Evolutionary conservation across 2,888 invertebrate genomes (phyloP), one percentile per base, ranked within the genome.

Genomic region (Eueremaeus valkanovi): DNA sequence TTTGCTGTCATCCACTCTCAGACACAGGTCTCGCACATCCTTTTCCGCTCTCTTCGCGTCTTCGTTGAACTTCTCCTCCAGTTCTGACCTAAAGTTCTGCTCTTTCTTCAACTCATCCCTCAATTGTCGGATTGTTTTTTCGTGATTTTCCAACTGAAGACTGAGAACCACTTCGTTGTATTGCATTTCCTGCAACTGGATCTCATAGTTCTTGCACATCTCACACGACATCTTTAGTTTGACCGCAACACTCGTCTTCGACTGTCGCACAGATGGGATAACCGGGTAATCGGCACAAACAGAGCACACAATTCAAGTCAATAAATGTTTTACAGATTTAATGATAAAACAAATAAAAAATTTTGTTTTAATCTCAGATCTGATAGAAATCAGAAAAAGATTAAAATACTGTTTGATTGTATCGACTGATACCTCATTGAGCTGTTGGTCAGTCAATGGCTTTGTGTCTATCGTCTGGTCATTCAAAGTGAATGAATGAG

Each of bases 121-220:
- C 76, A 88, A 88, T 73, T 87, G 85, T 76, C 88, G 87, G 0
- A 88, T 83, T 74, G 87, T 85, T 78, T 87, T 87, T 78, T 88
- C 82, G 13, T 81, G 75, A 5, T 81, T 79, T 18, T 79, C 78
- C 63, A 82, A 77, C 80, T 83, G 81, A 76, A 83, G 81, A 78
- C 82, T 79, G 73, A 82, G 75, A 75, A 82, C 81, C 63, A 80
- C 83, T 76, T 86, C 86, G 74, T 79, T 80, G 77, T 83, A 81
- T 80, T 95, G 93, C 79, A 92, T 88, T 77, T 88, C 86, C 77
- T 93, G 92, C 80, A 95, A 85, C 85, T 92, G 90, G 77, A 89
- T 86, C 86, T 95, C 90, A 83, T 92, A 92, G 85, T 92, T 90
- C 77, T 87, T 87, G 83, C 96, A 97, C 90, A 93, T 92, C 84